These are phyloP conservation scores for Zaprionus lachaisei DNA, from an alignment of 1,140 invertebrate species.

Conservation along the genomic window DNA sequence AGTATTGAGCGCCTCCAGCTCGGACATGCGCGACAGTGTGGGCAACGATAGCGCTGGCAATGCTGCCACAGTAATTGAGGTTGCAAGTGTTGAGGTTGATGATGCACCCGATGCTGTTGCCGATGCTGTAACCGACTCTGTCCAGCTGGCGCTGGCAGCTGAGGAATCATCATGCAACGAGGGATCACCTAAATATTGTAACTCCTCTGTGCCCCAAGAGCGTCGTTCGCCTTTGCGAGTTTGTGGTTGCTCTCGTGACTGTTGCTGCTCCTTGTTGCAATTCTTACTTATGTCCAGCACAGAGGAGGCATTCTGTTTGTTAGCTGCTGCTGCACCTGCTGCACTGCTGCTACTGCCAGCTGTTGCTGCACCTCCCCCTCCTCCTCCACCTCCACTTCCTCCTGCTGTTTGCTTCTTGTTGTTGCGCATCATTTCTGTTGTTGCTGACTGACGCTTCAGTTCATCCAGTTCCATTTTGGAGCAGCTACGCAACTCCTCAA, in stretches of 20 bases:
- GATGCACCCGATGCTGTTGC: constrained; percentile 8
- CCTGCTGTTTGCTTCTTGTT: constrained; percentile 37
- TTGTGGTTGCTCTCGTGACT: constrained; percentile 11
- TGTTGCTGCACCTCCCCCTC: background rate
- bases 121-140: background rate
- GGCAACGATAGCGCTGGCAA: constrained; percentile 42
- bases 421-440: constrained; percentile 84
- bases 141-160: constrained; percentile 30
- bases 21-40: constrained; percentile 62
- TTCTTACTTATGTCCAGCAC: constrained; percentile 67
- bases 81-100: background rate
- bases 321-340: background rate
- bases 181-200: constrained; percentile 74
- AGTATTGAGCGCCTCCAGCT: constrained; percentile 69
- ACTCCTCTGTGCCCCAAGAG: constrained; percentile 88
- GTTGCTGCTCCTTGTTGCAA: constrained; percentile 53
- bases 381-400: background rate
- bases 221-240: constrained; percentile 85
- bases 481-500: constrained; percentile 87
- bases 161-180: background rate
- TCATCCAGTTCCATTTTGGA: constrained; percentile 81
- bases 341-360: background rate
- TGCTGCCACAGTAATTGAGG: background rate
- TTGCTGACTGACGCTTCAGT: constrained; percentile 77
- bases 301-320: constrained; percentile 66